Percentiles rank a stretch among this genome's conserved stretches.
phyloP scores from a whole-genome alignment of 37 sponge, comb jelly and placozoan genomes.

The Haliclona indistincta region DNA sequence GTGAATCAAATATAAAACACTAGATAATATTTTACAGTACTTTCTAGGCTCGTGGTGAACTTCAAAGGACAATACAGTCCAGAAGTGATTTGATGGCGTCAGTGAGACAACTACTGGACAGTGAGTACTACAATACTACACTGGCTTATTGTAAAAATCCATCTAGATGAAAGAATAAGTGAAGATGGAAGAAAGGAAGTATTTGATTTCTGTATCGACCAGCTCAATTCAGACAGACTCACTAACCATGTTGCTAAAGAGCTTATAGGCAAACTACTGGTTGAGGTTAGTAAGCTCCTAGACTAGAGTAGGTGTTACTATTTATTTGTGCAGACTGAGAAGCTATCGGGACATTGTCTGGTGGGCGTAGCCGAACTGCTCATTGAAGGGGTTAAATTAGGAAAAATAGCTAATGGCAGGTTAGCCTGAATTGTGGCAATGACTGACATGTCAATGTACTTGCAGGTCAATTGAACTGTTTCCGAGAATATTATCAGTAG shows the following conservation, averaged over 20 bases:
- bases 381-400: conserved; percentile 55
- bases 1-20: neutral
- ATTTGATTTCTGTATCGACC: conserved; percentile 25
- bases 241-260: conserved; percentile 32
- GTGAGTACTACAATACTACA: neutral
- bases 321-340: conserved; percentile 30
- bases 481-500: conserved; percentile 65
- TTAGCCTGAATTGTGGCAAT: neutral
- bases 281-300: conserved; percentile 55
- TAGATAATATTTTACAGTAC: neutral
- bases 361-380: conserved; percentile 41
- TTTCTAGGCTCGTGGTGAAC: neutral
- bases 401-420: conserved; percentile 38
- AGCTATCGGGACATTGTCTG: conserved; percentile 12
- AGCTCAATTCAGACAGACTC: conserved; percentile 29
- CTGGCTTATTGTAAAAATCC: neutral
- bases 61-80: neutral
- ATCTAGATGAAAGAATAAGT: neutral
- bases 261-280: conserved; percentile 40
- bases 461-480: conserved; percentile 67
- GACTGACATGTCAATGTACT: neutral
- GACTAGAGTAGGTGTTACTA: too few species aligned
- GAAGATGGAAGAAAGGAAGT: conserved; percentile 10
- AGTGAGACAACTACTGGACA: neutral
- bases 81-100: neutral